Conservation (phyloP, 2,113 vertebrate genomes). For the Equus przewalskii region DNA sequence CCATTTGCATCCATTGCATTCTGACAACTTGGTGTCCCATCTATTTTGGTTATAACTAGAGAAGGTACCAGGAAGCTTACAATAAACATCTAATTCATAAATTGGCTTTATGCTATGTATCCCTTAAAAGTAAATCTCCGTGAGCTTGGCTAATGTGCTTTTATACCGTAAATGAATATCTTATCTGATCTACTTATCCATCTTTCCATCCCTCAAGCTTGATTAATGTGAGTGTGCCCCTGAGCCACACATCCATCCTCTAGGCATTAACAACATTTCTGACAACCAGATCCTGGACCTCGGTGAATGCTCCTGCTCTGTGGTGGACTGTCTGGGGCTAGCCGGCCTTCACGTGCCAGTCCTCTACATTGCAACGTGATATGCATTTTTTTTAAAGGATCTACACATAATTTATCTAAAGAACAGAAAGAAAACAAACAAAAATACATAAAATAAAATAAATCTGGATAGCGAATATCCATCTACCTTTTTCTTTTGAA, state of each 20-base stretch:
- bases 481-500: not conserved
- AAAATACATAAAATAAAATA: not conserved
- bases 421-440: not conserved
- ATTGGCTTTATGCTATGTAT: not conserved
- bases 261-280: conserved; percentile 9
- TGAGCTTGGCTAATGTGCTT: not conserved
- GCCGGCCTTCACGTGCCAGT: not conserved
- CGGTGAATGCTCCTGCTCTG: not conserved
- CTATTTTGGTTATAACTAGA: not conserved
- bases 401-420: not conserved
- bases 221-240: not conserved
- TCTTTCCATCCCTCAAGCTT: not conserved
- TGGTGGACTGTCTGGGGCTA: not conserved
- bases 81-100: not conserved
- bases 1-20: not conserved
- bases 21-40: not conserved
- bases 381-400: not conserved
- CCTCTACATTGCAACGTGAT: not conserved
- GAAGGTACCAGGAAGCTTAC: not conserved
- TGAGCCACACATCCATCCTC: not conserved
- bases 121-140: not conserved
- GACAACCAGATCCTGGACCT: not conserved
- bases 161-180: not conserved
- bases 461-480: not conserved
- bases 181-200: not conserved